A percentile compares a stretch with the other conserved stretches of the same genome.
phyloP scores from a whole-genome alignment of 53 echinoderm and acorn worm species.

The Apostichopus leukothele region DNA sequence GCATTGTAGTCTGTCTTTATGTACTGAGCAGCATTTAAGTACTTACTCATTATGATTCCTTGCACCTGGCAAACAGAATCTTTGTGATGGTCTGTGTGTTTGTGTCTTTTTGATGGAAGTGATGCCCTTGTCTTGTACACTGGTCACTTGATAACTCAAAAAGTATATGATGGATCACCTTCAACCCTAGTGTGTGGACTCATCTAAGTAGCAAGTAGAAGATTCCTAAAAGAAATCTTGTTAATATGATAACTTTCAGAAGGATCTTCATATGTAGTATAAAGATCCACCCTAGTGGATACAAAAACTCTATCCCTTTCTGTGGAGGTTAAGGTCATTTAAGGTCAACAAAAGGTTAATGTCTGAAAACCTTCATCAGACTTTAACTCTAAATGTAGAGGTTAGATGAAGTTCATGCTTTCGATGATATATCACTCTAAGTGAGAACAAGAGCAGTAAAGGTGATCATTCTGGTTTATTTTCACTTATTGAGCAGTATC shows the following conservation, averaged over 20 bases:
- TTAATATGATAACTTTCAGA: not conserved
- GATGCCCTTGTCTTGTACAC: not conserved
- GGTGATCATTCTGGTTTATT: no score
- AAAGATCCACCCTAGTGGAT: not conserved
- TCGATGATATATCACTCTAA: no score
- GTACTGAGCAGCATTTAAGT: no score
- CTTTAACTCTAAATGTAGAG: no score
- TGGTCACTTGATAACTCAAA: not conserved
- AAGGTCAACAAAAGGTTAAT: not conserved
- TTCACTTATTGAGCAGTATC: no score
- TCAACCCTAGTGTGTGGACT: not conserved
- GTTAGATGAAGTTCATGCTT: no score
- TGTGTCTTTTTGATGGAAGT: not conserved
- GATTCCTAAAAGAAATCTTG: not conserved
- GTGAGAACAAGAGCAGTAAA: no score
- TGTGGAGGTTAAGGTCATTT: not conserved
- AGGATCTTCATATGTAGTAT: no score
- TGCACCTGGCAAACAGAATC: not conserved
- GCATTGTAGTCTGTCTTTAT: no score
- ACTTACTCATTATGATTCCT: not conserved
- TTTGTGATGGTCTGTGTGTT: not conserved
- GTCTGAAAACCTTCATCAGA: not conserved
- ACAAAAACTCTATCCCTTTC: not conserved
- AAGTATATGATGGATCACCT: not conserved
- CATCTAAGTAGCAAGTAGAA: no score